These are phyloP conservation scores for Diphyllodes magnificus DNA, from an alignment of 2,113 vertebrate genomes.

Conservation along the genomic window DNA sequence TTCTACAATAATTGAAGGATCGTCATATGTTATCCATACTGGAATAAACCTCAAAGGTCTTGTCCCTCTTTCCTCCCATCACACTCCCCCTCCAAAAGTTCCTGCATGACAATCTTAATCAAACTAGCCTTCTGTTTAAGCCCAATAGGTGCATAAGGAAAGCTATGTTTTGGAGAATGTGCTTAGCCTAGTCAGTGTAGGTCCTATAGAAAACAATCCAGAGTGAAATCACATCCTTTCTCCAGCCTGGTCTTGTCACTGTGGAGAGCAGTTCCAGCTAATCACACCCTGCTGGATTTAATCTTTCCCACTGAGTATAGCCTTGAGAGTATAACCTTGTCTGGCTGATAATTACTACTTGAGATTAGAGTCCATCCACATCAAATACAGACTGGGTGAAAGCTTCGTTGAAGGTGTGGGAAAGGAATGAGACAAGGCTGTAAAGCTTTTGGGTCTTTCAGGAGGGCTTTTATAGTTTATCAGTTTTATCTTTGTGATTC, in stretches of 20 bases:
- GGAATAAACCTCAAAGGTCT: not conserved
- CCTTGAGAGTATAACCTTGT: not conserved
- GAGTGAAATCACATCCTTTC: not conserved
- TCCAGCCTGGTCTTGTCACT: not conserved
- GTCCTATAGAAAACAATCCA: not conserved
- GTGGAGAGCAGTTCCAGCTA: not conserved
- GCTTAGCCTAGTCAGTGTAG: not conserved
- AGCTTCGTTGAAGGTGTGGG: not conserved
- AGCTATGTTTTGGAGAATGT: not conserved
- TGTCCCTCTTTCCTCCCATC: not conserved
- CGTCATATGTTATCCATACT: not conserved
- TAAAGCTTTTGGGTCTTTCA: not conserved
- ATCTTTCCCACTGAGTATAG: not conserved
- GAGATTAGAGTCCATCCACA: not conserved
- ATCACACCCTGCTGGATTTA: not conserved
- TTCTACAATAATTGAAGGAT: not conserved
- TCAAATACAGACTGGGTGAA: not conserved
- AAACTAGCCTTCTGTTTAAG: not conserved
- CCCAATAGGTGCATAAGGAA: not conserved
- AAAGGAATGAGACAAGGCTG: not conserved
- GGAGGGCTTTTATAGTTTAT: not conserved
- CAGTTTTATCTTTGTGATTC: not conserved
- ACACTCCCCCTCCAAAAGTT: not conserved
- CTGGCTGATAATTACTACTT: not conserved
- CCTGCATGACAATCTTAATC: not conserved